Evolutionary conservation across 2,888 invertebrate genomes (phyloP).

Genomic region (Cephalotes varians): DNA sequence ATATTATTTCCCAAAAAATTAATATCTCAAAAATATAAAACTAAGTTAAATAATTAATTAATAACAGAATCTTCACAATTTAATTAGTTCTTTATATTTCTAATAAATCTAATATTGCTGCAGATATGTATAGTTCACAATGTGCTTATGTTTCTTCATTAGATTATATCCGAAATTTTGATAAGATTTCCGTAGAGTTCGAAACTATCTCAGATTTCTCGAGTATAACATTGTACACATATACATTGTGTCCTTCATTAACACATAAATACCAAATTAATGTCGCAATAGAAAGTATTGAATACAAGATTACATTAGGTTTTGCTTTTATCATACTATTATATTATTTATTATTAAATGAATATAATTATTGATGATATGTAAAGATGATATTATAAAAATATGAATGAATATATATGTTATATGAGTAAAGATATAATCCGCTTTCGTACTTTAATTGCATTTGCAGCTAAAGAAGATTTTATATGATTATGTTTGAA

Average conservation of each 20-base stretch:
- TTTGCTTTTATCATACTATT: neutral
- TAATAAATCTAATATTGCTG: neutral
- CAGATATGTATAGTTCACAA: neutral
- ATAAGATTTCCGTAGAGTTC: slow-evolving; percentile 25
- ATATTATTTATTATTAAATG: neutral
- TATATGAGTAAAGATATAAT: neutral
- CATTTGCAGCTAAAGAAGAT: neutral
- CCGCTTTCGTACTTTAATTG: neutral
- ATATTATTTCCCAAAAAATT: neutral
- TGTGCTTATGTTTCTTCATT: slow-evolving; percentile 14
- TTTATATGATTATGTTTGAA: neutral
- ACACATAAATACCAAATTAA: neutral
- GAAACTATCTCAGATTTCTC: slow-evolving; percentile 22
- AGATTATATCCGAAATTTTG: slow-evolving; percentile 16
- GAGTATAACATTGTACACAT: neutral
- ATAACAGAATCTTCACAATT: neutral
- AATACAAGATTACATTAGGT: neutral
- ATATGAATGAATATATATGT: slow-evolving; percentile 7
- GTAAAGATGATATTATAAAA: neutral
- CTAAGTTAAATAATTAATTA: neutral
- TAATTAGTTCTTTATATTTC: neutral
- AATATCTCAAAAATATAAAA: neutral
- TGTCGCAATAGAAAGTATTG: neutral
- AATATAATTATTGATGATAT: neutral
- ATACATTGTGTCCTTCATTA: neutral